These are phyloP conservation scores for Nyctereutes procyonoides DNA, from an alignment of 2,113 vertebrate genomes.

Conservation along the genomic window DNA sequence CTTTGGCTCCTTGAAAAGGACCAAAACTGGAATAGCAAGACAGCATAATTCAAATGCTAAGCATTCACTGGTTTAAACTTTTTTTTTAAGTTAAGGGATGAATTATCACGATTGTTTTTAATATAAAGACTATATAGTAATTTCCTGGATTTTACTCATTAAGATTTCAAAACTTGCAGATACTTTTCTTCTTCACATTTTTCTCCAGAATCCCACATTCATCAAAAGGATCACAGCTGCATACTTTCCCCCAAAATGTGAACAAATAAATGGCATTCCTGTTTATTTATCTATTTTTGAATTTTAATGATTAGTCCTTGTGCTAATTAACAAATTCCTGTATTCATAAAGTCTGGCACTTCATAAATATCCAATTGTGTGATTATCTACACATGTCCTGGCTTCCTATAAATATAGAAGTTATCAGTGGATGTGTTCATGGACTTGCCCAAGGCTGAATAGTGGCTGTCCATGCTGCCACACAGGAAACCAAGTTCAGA, in stretches of 20 bases:
- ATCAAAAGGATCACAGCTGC: conserved; percentile 86
- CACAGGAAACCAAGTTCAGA: conserved; percentile 58
- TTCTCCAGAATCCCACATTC: conserved; percentile 78
- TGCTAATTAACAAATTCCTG: conserved; percentile 72
- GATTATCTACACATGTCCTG: conserved; percentile 76
- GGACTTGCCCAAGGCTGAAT: conserved; percentile 60
- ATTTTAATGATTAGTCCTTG: conserved; percentile 84
- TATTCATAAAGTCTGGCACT: conserved; percentile 80
- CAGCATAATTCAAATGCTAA: conserved; percentile 78
- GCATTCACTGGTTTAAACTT: conserved; percentile 74
- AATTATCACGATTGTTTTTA: conserved; percentile 83
- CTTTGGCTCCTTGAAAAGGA: conserved; percentile 59
- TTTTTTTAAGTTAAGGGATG: conserved; percentile 77
- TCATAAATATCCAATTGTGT: conserved; percentile 81
- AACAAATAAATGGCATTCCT: conserved; percentile 82
- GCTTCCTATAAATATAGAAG: conserved; percentile 74
- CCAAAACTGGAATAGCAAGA: conserved; percentile 67
- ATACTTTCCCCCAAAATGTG: conserved; percentile 75
- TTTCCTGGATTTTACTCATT: conserved; percentile 83
- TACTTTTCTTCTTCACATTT: conserved; percentile 82
- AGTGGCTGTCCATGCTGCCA: conserved; percentile 16
- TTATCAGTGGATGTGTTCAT: conserved; percentile 73
- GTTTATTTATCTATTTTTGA: conserved; percentile 83
- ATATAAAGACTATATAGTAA: conserved; percentile 80
- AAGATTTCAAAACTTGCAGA: conserved; percentile 82